These are phyloP conservation scores for Eristalis intricaria DNA, from an alignment of 2,888 invertebrate genomes.

Conservation along the genomic window DNA sequence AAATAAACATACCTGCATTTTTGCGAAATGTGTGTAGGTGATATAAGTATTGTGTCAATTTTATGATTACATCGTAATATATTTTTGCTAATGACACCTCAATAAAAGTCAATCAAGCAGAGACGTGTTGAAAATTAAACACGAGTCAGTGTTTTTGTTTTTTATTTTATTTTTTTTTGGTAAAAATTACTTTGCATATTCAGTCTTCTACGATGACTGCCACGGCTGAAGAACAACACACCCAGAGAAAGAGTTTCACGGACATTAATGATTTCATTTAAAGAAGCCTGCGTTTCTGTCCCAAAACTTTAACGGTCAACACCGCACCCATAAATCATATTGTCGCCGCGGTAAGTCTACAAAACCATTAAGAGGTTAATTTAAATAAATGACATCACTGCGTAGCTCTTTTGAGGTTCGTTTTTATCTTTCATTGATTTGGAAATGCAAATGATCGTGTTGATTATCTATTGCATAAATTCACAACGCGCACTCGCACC, in stretches of 20 bases:
- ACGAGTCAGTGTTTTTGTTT: not conserved
- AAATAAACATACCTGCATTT: no score
- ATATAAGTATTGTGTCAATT: no score
- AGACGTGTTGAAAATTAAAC: no score
- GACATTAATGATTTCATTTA: not conserved
- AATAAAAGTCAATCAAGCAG: not conserved
- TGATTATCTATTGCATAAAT: conserved; percentile 50
- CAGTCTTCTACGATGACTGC: not conserved
- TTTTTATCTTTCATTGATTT: conserved; percentile 1
- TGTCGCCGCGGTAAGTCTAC: not conserved
- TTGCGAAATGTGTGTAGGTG: no score
- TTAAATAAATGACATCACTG: conserved; percentile 9
- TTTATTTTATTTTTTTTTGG: no score
- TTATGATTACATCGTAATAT: not conserved
- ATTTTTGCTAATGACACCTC: not conserved
- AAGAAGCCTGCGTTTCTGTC: not conserved
- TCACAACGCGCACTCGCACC: conserved; percentile 25
- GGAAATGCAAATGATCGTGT: conserved; percentile 38
- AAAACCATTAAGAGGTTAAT: not conserved
- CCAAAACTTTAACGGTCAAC: not conserved
- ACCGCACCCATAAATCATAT: not conserved
- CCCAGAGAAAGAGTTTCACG: not conserved
- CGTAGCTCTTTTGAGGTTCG: not conserved
- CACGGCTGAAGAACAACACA: not conserved
- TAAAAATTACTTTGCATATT: not conserved